phyloP scores from a whole-genome alignment of 2,888 invertebrate species.

The Halictus ligatus region DNA sequence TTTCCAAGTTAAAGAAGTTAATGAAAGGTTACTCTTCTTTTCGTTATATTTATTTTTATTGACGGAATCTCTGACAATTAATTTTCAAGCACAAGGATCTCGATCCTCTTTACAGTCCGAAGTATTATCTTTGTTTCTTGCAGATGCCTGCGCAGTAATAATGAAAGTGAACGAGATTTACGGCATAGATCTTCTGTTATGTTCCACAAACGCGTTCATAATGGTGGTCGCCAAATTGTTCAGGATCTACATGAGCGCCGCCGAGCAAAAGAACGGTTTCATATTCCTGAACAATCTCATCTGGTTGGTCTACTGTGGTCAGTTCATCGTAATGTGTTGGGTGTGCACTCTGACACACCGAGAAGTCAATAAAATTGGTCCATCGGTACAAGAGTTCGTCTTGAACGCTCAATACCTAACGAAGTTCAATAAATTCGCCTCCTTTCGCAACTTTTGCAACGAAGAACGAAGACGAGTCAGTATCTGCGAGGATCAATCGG shows the following conservation, averaged over 20 bases:
- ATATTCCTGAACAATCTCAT: constrained; percentile 77
- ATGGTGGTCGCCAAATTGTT: constrained; percentile 78
- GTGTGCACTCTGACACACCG: constrained; percentile 68
- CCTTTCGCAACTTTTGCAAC: neutral
- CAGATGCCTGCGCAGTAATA: constrained; percentile 72
- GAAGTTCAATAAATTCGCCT: constrained; percentile 23
- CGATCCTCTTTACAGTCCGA: neutral
- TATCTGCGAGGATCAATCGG: neutral
- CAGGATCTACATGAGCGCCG: constrained; percentile 78
- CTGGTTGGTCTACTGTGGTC: constrained; percentile 74
- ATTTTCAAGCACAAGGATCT: neutral
- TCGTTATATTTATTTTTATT: too few species aligned
- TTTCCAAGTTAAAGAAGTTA: too few species aligned
- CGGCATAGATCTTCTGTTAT: constrained; percentile 74
- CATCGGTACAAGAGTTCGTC: constrained; percentile 64
- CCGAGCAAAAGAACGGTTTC: constrained; percentile 71
- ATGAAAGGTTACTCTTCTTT: too few species aligned
- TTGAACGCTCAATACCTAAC: constrained; percentile 50
- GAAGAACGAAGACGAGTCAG: constrained; percentile 12
- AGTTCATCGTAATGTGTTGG: constrained; percentile 73
- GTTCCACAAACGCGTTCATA: constrained; percentile 76
- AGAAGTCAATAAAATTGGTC: constrained; percentile 72
- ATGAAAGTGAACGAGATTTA: constrained; percentile 71
- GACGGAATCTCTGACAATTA: too few species aligned
- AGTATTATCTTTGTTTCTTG: neutral